Evolutionary conservation across 2,113 vertebrate species (phyloP).

Genomic region (Myiagra hebetior): DNA sequence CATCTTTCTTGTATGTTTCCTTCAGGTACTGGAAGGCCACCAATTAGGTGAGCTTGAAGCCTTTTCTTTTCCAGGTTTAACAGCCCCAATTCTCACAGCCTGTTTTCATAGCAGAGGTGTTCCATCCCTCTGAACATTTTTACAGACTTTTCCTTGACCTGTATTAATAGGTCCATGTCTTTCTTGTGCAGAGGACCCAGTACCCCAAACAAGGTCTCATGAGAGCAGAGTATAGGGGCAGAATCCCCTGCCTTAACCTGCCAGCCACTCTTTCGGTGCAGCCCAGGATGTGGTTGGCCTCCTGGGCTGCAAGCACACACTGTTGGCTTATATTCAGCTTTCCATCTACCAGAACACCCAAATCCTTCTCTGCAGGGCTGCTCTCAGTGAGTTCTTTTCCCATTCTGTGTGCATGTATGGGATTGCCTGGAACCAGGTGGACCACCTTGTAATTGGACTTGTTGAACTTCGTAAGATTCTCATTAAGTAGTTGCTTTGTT

Average conservation of each 20-base stretch:
- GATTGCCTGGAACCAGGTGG: not conserved
- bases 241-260: not conserved
- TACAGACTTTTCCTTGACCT: not conserved
- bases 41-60: not conserved
- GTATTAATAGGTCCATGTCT: not conserved
- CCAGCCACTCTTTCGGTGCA: not conserved
- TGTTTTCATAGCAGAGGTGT: not conserved
- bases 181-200: fast-evolving
- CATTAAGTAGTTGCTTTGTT: not conserved
- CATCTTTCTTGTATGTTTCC: not conserved
- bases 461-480: not conserved
- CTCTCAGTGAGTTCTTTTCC: not conserved
- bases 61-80: not conserved
- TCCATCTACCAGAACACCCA: not conserved
- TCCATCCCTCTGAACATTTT: not conserved
- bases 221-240: not conserved
- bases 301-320: not conserved
- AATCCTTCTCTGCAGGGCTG: not conserved
- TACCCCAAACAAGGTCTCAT: not conserved
- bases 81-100: not conserved
- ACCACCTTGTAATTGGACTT: too few relatives aligned
- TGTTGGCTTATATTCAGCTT: not conserved
- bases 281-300: not conserved
- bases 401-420: too few relatives aligned
- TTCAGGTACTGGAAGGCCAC: fast-evolving